Evolutionary conservation across 2,888 invertebrate species (phyloP).

Genomic region (Scaptomyza polygonia): DNA sequence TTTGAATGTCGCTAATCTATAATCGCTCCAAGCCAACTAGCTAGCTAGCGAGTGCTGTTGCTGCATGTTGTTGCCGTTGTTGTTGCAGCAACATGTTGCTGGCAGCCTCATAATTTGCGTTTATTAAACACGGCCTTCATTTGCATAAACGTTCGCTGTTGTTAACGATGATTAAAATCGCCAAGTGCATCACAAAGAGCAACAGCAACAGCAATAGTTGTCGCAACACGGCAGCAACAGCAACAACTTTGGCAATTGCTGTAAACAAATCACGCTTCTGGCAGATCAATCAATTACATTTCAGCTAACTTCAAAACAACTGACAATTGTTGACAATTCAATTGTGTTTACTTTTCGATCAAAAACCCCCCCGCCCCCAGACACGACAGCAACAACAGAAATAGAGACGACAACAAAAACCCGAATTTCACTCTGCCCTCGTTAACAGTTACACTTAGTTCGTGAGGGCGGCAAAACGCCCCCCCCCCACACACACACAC

Average conservation of each 20-base stretch:
- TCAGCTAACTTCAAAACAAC: constrained; percentile 38
- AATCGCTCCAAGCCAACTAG: constrained; percentile 49
- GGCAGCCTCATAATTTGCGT: constrained; percentile 73
- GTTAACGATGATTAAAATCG: constrained; percentile 56
- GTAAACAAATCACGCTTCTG: constrained; percentile 74
- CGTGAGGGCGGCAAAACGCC: constrained; percentile 65
- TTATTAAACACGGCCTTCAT: constrained; percentile 73
- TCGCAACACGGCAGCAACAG: constrained; percentile 36
- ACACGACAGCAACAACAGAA: constrained; percentile 63
- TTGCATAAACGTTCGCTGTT: constrained; percentile 69
- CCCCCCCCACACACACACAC: constrained; percentile 30
- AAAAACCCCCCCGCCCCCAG: constrained; percentile 2
- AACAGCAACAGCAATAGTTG: constrained; percentile 19
- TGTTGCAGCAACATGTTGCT: constrained; percentile 60
- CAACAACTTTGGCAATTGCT: constrained; percentile 65
- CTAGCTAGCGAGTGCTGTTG: constrained; percentile 26
- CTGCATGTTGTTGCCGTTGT: constrained; percentile 34
- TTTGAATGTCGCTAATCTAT: constrained; percentile 74
- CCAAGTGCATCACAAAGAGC: constrained; percentile 29
- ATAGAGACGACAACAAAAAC: constrained; percentile 15
- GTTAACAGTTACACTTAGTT: constrained; percentile 66
- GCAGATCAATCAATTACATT: constrained; percentile 69
- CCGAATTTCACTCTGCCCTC: constrained; percentile 34
- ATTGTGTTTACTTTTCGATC: constrained; percentile 37
- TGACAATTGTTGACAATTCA: constrained; percentile 69